Evolutionary conservation across 2,113 vertebrate genomes (phyloP), one percentile per base, ranked within the genome.

Genomic region (Riparia riparia): DNA sequence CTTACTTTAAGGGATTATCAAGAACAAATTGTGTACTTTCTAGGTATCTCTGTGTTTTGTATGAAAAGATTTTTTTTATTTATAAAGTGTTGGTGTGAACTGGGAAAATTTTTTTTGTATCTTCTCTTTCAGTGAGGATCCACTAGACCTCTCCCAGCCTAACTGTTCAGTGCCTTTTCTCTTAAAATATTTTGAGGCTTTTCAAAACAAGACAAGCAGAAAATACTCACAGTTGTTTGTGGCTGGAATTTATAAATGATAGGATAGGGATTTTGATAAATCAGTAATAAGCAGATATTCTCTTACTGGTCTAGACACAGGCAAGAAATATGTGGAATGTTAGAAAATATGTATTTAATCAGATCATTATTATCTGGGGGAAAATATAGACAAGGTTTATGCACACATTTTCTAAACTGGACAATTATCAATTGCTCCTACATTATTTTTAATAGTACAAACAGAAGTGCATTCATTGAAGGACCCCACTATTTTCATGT

Each of bases 401-500:
- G 9, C 39, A 71, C 12, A 24, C 6, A 34, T 29, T 74, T 78
- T 34, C 34, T 78, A 64, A 86, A 74, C 29, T 22, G 54, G 71
- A 53, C 12, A 63, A 42, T 91, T n/a, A 82, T 83, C 29, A 71
- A 32, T 81, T 89, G 18, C 70, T 89, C 29, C 73, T 95, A 39
- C 41, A 50, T 89, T 88, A 73, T 37, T 54, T 93, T 91, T 81
- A 93, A 86, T 29, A 64, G 7, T 19, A 37, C 72, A 93, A 90
- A 88, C 31, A 81, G 39, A 69, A 83, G 4, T 58, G 45, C 56
- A 10, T 61, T 89, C 47, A 66, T 19, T 72, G 54, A 78, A 84
- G 60, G 60, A 72, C 61, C 82, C 26, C 84, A 54, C 11, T 28
- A 79, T 88, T 95, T 94, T 42, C 44, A 87, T 94, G 24, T 87